Evolutionary conservation across 2,797 vertebrate species (phyloP).

Genomic region (Molossus alvarezi): DNA sequence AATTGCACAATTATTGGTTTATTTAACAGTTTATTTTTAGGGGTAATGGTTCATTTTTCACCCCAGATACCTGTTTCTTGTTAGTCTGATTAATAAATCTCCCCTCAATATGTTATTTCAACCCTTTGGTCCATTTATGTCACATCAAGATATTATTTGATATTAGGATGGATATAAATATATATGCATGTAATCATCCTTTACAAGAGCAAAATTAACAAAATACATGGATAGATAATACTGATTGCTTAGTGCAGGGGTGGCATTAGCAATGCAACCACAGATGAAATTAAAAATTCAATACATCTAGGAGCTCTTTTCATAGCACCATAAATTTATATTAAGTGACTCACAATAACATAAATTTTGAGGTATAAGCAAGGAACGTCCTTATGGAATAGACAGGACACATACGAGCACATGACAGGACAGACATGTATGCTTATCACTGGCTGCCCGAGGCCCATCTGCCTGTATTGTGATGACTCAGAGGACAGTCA

Average conservation of each 20-base stretch:
- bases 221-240: not conserved
- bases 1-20: not conserved
- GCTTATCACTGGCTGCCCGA: no score
- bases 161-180: not conserved
- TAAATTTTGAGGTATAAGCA: no score
- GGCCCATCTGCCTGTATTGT: no score
- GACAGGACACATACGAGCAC: no score
- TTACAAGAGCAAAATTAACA: conserved; percentile 44
- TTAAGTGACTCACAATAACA: no score
- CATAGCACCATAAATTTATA: no score
- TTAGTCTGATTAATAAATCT: not conserved
- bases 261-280: no score
- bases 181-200: not conserved
- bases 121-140: not conserved
- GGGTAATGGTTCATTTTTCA: conserved; percentile 20
- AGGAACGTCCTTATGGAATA: no score
- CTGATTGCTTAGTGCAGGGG: not conserved
- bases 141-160: not conserved
- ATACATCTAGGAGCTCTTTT: no score
- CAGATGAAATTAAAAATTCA: no score
- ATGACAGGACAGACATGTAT: no score
- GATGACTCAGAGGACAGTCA: no score
- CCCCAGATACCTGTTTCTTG: not conserved
- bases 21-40: not conserved
- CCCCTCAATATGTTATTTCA: not conserved